Evolutionary conservation across 1,140 invertebrate species (phyloP).

Genomic region (Lanistes nyassanus): DNA sequence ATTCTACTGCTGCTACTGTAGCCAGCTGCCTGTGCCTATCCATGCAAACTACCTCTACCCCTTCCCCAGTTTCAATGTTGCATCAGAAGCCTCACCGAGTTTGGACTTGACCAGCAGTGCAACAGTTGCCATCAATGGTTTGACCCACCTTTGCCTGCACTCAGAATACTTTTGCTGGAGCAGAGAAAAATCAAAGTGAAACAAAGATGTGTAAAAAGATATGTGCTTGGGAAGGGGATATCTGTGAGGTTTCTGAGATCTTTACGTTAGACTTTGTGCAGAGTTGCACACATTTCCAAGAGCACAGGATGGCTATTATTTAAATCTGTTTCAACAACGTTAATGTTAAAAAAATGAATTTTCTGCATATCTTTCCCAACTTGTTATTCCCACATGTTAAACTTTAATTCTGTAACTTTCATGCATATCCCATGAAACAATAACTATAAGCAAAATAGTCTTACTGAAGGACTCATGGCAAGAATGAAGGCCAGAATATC

Average conservation of each 20-base stretch:
- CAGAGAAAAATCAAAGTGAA: neutral
- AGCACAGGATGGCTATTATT: too few relatives aligned
- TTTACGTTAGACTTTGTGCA: too few relatives aligned
- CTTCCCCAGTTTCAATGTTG: neutral
- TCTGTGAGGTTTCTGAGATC: too few relatives aligned
- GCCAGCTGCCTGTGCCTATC: neutral
- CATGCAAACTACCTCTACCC: neutral
- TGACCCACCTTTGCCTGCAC: conserved; percentile 20
- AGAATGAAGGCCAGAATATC: conserved; percentile 17
- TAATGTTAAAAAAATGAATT: neutral
- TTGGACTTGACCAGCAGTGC: conserved; percentile 23
- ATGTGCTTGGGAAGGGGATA: neutral
- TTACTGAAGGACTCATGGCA: conserved; percentile 15
- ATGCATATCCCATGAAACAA: neutral
- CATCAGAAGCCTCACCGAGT: conserved; percentile 15
- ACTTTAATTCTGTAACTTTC: neutral
- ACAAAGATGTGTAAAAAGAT: neutral
- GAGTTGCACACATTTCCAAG: too few relatives aligned
- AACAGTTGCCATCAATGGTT: conserved; percentile 14
- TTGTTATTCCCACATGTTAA: neutral
- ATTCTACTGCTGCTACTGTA: neutral
- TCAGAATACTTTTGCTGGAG: conserved; percentile 22
- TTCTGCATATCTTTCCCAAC: neutral
- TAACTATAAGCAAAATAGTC: conserved; percentile 11
- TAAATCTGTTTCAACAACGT: neutral